These are phyloP conservation scores for Dione vanillae DNA, from an alignment of 2,888 invertebrate species.

Conservation along the genomic window DNA sequence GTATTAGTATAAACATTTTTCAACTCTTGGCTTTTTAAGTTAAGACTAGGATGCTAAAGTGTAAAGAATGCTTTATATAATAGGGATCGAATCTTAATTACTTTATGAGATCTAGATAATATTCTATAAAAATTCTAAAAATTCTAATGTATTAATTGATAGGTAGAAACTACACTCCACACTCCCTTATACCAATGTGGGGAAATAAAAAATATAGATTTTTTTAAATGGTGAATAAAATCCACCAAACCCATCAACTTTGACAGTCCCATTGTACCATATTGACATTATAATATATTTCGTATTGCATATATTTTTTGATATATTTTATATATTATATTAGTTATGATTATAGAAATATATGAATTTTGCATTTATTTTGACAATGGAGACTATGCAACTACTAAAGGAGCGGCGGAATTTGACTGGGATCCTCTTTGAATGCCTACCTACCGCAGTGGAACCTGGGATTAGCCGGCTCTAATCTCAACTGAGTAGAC, in stretches of 20 bases:
- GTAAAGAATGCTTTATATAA: background rate
- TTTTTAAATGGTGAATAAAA: too few relatives aligned
- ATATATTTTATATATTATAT: too few relatives aligned
- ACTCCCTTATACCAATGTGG: too few relatives aligned
- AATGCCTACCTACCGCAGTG: slow-evolving; percentile 77
- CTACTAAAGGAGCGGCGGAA: slow-evolving; percentile 65
- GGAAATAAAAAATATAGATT: too few relatives aligned
- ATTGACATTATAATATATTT: too few relatives aligned
- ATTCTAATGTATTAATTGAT: too few relatives aligned
- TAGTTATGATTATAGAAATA: too few relatives aligned
- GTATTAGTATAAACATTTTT: background rate
- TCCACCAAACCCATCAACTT: too few relatives aligned
- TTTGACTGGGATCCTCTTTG: slow-evolving; percentile 61
- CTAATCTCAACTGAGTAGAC: slow-evolving; percentile 44
- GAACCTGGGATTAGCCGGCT: slow-evolving; percentile 67
- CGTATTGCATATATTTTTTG: too few relatives aligned
- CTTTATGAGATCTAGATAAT: background rate
- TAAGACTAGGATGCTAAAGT: background rate
- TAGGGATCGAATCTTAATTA: background rate
- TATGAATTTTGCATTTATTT: background rate
- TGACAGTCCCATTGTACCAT: too few relatives aligned
- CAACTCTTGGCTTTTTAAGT: background rate
- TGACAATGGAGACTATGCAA: slow-evolving; percentile 6
- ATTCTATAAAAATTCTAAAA: too few relatives aligned
- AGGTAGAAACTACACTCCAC: too few relatives aligned